These are phyloP conservation scores for Drosophila busckii DNA, from an alignment of 1,140 invertebrate species.

Conservation along the genomic window DNA sequence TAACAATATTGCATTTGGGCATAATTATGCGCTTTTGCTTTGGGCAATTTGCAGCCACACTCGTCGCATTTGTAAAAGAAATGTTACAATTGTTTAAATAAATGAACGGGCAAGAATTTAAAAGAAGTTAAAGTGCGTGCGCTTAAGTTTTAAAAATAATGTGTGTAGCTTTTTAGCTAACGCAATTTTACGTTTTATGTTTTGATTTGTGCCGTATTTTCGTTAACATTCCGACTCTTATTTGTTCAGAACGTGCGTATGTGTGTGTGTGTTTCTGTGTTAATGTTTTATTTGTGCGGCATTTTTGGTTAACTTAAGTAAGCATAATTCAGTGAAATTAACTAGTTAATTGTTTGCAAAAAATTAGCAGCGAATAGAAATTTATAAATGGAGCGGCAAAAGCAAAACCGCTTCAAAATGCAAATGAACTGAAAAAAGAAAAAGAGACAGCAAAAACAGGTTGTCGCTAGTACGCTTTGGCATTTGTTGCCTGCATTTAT, in stretches of 20 bases:
- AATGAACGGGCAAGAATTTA: conserved; percentile 22
- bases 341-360: conserved; percentile 28
- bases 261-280: conserved; percentile 3
- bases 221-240: conserved; percentile 17
- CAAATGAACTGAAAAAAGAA: conserved; percentile 29
- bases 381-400: conserved; percentile 18
- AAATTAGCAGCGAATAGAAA: conserved; percentile 29
- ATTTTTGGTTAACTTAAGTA: conserved; percentile 45
- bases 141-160: conserved; percentile 12
- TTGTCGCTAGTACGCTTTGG: conserved; percentile 42
- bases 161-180: conserved; percentile 24
- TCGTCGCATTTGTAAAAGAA: conserved; percentile 35
- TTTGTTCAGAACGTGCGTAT: conserved; percentile 3
- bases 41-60: conserved; percentile 23
- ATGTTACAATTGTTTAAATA: conserved; percentile 39
- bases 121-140: conserved; percentile 20
- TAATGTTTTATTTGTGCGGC: conserved; percentile 34
- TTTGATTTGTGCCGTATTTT: conserved; percentile 21
- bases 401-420: conserved; percentile 24
- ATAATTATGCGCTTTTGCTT: conserved; percentile 17
- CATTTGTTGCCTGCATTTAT: conserved; percentile 22
- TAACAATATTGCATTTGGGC: too few relatives aligned
- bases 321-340: conserved; percentile 38
- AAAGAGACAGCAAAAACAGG: conserved; percentile 27
- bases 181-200: conserved; percentile 11